phyloP scores from a whole-genome alignment of 1,140 invertebrate species.

The Ceratosolen fusciceps region DNA sequence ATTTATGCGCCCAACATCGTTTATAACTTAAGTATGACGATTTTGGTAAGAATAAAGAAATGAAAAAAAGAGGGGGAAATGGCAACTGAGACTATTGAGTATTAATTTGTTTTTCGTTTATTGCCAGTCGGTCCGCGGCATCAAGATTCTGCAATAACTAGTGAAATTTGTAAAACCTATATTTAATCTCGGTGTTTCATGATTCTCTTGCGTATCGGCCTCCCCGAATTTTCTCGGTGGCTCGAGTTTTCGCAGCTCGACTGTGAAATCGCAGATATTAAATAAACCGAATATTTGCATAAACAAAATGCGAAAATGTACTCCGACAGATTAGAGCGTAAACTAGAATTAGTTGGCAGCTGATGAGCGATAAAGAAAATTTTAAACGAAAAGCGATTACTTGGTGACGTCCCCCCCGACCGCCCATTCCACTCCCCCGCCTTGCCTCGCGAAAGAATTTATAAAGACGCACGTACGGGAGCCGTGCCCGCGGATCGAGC shows the following conservation, averaged over 20 bases:
- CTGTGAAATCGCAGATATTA: not conserved
- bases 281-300: not conserved
- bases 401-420: not conserved
- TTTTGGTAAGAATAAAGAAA: too few relatives aligned
- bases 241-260: not conserved
- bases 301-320: not conserved
- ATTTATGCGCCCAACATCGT: not conserved
- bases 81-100: not conserved
- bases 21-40: too few relatives aligned
- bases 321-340: not conserved
- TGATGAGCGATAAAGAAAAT: not conserved
- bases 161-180: too few relatives aligned
- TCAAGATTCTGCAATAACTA: not conserved
- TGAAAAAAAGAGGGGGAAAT: too few relatives aligned
- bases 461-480: not conserved
- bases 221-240: not conserved
- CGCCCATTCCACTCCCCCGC: too few relatives aligned
- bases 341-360: not conserved
- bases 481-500: too few relatives aligned
- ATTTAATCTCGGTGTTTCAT: too few relatives aligned
- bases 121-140: not conserved
- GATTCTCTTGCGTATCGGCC: not conserved
- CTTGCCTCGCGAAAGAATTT: not conserved
- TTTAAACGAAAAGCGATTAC: not conserved
- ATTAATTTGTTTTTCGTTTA: not conserved